Evolutionary conservation across 2,888 invertebrate genomes (phyloP).

Genomic region (Lepidonotus clava): DNA sequence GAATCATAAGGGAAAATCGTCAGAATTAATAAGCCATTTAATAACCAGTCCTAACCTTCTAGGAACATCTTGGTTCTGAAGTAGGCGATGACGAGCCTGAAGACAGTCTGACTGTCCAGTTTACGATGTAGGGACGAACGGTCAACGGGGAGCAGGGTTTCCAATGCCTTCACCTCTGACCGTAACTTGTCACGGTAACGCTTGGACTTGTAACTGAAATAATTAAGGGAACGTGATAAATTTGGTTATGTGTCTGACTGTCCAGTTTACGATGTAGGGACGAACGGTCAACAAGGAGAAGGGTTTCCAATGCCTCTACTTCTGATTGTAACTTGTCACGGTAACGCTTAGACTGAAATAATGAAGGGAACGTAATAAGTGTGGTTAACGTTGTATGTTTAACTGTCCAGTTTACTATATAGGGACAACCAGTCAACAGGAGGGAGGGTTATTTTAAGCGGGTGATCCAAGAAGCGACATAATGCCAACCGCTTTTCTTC

Average conservation of each 20-base stretch:
- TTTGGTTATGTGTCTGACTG: no score
- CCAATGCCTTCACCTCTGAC: conserved; percentile 73
- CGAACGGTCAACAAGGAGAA: conserved; percentile 72
- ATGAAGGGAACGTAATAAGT: no score
- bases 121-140: conserved; percentile 71
- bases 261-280: conserved; percentile 73
- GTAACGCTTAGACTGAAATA: conserved; percentile 74
- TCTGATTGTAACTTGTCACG: conserved; percentile 74
- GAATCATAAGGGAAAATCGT: background rate
- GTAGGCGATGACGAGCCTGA: conserved; percentile 72
- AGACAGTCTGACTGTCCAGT: conserved; percentile 76
- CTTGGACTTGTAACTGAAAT: conserved; percentile 75
- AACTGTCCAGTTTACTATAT: conserved; percentile 75
- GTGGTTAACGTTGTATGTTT: no score
- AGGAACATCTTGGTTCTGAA: conserved; percentile 72
- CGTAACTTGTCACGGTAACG: conserved; percentile 75
- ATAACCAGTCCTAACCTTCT: conserved; percentile 67
- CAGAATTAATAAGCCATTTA: no score
- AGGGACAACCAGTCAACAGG: conserved; percentile 72
- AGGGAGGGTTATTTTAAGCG: conserved; percentile 67
- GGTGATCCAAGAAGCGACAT: no score
- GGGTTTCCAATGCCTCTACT: conserved; percentile 71
- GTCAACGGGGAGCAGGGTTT: conserved; percentile 72
- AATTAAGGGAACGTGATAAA: no score
- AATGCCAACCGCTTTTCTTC: no score